Evolutionary conservation across 37 sponge, comb jelly and placozoan genomes (phyloP).

Genomic region (Mnemiopsis leidyi): DNA sequence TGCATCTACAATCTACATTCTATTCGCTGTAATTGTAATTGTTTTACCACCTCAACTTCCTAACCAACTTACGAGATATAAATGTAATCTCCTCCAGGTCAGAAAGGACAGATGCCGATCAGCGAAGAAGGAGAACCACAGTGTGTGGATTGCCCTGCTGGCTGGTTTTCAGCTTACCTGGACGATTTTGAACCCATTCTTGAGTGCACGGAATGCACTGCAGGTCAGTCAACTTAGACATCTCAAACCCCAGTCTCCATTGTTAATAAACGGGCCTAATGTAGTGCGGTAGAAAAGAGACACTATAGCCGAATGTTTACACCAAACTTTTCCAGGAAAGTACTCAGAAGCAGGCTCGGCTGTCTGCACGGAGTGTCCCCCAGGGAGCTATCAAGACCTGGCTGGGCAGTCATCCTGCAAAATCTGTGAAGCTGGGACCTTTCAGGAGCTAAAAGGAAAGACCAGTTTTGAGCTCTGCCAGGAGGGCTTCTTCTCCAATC

Average conservation of each 20-base stretch:
- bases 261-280: too few species aligned
- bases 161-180: background rate
- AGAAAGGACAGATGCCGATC: background rate
- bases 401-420: background rate
- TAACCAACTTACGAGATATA: too few species aligned
- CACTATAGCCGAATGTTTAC: background rate
- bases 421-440: background rate
- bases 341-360: background rate
- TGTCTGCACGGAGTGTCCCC: background rate
- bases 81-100: too few species aligned
- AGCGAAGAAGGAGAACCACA: background rate
- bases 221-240: background rate
- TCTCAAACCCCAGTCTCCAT: too few species aligned
- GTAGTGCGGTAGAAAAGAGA: too few species aligned
- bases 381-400: background rate
- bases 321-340: background rate
- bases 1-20: too few species aligned
- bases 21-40: too few species aligned
- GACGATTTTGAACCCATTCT: conserved; percentile 4
- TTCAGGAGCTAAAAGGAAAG: background rate
- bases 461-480: background rate
- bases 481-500: background rate
- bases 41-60: too few species aligned
- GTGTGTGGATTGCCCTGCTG: background rate
- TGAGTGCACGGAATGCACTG: background rate